Evolutionary conservation across 2,888 invertebrate species (phyloP).

Genomic region (Plemyria rubiginata): DNA sequence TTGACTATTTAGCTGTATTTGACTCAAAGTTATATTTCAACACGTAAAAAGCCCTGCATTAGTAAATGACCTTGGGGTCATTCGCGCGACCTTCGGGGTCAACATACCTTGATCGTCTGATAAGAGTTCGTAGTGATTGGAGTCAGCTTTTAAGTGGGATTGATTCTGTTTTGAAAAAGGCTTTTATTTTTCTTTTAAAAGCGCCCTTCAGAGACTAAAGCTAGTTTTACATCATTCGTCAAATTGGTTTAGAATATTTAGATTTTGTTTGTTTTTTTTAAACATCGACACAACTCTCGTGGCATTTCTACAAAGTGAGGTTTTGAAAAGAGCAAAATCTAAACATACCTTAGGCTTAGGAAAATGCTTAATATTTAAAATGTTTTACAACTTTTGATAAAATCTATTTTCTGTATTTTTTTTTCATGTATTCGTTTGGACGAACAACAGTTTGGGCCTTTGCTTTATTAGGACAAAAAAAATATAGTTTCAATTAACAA

Average conservation of each 20-base stretch:
- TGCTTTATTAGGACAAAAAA: no score
- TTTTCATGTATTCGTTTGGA: no score
- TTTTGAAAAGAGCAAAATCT: no score
- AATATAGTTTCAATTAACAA: no score
- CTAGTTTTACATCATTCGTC: not conserved
- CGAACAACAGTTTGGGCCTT: no score
- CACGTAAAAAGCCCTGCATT: conserved; percentile 21
- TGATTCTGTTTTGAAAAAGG: conserved; percentile 4
- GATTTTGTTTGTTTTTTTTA: not conserved
- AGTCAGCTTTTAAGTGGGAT: conserved; percentile 16
- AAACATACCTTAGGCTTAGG: no score
- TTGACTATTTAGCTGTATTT: conserved; percentile 2
- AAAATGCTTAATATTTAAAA: no score
- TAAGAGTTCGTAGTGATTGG: conserved; percentile 21
- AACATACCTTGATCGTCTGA: conserved; percentile 25
- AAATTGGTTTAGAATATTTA: not conserved
- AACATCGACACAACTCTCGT: no score
- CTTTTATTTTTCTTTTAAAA: conserved; percentile 8
- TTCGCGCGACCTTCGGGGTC: conserved; percentile 26
- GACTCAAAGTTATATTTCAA: conserved; percentile 8
- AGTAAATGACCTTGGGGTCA: conserved; percentile 24
- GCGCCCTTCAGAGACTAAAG: not conserved
- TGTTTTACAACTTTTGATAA: no score
- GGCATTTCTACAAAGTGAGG: no score
- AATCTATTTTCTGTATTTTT: no score